Base-by-base conservation (phyloP, 2,888 invertebrate genomes). In the Poecilobothrus nobilitatus region DNA sequence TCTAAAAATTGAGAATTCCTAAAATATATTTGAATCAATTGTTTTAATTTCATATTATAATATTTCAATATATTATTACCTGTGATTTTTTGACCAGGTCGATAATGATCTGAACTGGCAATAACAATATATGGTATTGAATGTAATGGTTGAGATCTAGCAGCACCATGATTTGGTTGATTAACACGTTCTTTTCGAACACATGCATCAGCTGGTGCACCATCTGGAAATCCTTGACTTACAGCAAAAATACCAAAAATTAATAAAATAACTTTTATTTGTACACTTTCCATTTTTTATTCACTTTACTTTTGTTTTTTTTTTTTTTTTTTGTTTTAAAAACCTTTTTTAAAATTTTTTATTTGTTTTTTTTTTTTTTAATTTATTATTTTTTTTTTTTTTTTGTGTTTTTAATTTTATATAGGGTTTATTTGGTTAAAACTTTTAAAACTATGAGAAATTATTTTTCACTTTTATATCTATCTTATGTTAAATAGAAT, bases 161-260 rank as follows among this genome's bases (percentile, higher is more conserved):
- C 88, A 75, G 89, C 88, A 2, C 91, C 89, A 74, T 92, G 92
- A 78, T 91, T 89, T 0, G 92, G 92, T 76, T 81, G 81, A 80
- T 91, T 91, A 1, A 89, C 86, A 64, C 88, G 84, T 34, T 88
- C 85, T 78, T 90, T 91, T 78, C 89, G 89, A 4, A 91, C 91
- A 77, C 92, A 92, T 44, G 90, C 88, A 77, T 92, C 91, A 37
- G 91, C 87, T 0, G 92, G 92, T 1, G 90, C 91, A 1, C 91
- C 91, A 75, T 91, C 91, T n/a, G 91, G 91, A 77, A 91, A 91
- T 71, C 85, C 84, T 66, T 68, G 53, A 6, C 80, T 76, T 70
- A 81, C 82, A 69, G 82, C 77, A 76, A 81, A 73, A 63, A 82
- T 70, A 41, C 79, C 81, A 20, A 76, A 74, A 27, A 83, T 74